These are phyloP conservation scores for Zaprionus camerounensis DNA, from an alignment of 1,140 invertebrate genomes.

Conservation along the genomic window DNA sequence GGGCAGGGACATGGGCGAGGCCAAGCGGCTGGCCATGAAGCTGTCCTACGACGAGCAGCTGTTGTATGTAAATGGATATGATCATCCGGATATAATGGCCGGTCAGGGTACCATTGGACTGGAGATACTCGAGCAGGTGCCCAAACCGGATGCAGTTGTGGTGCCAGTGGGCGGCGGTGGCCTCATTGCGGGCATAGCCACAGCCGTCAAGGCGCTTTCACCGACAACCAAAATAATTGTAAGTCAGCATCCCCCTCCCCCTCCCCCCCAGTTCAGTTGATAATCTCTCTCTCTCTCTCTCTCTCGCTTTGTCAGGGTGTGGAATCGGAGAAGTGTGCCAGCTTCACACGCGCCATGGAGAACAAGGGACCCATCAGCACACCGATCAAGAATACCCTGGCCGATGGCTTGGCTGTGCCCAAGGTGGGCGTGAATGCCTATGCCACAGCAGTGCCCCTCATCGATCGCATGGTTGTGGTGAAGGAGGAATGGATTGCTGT, in stretches of 20 bases:
- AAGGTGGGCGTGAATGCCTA: conserved; percentile 95
- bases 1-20: conserved; percentile 94
- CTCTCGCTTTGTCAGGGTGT: conserved; percentile 88
- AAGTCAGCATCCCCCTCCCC: conserved; percentile 58
- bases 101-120: conserved; percentile 96
- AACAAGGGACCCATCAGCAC: conserved; percentile 89
- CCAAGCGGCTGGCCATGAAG: conserved; percentile 91
- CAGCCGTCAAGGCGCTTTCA: conserved; percentile 93
- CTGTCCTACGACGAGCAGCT: conserved; percentile 89
- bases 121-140: conserved; percentile 95
- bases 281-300: no score
- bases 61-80: conserved; percentile 92
- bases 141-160: conserved; percentile 90
- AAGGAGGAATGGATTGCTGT: conserved; percentile 95
- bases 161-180: conserved; percentile 96
- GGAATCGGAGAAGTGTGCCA: conserved; percentile 95
- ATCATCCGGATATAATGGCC: conserved; percentile 96
- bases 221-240: conserved; percentile 91
- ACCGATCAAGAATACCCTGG: conserved; percentile 90
- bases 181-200: conserved; percentile 93
- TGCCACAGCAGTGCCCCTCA: conserved; percentile 89
- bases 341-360: conserved; percentile 91
- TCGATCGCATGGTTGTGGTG: conserved; percentile 94
- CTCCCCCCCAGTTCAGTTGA: background rate
- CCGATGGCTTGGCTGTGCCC: conserved; percentile 96